phyloP scores from a whole-genome alignment of 2,113 vertebrate species.

The Paramisgurnus dabryanus region DNA sequence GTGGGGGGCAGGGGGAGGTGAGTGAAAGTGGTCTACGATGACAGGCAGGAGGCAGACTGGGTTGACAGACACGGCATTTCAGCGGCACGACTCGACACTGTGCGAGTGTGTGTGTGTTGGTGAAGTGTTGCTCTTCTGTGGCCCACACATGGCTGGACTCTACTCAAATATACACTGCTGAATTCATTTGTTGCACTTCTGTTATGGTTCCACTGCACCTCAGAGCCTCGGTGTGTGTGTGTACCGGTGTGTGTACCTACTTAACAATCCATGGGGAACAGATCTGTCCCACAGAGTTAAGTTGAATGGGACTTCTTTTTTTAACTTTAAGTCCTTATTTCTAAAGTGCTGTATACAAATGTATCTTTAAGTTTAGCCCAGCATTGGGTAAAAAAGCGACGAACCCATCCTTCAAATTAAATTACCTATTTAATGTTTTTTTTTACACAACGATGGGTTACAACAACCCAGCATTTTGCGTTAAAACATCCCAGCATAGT shows the following conservation, averaged over 20 bases:
- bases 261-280: too few species aligned
- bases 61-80: slow-evolving; percentile 58
- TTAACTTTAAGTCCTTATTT: too few species aligned
- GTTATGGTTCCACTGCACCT: slow-evolving; percentile 1
- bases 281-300: too few species aligned
- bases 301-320: too few species aligned
- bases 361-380: too few species aligned
- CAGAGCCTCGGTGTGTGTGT: not conserved
- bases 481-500: too few species aligned
- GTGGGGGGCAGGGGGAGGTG: not conserved
- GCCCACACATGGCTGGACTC: slow-evolving; percentile 26
- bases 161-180: slow-evolving; percentile 49
- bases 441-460: too few species aligned
- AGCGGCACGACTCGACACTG: slow-evolving; percentile 37
- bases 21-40: slow-evolving; percentile 36
- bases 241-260: not conserved
- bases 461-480: too few species aligned
- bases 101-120: not conserved
- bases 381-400: too few species aligned
- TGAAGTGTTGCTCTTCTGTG: not conserved
- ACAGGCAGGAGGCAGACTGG: slow-evolving; percentile 53
- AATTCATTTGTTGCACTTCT: slow-evolving; percentile 10
- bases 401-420: too few species aligned
- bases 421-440: too few species aligned
- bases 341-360: too few species aligned